phyloP scores from a whole-genome alignment of 2,113 vertebrate genomes.

The Plecturocebus donacophilus region DNA sequence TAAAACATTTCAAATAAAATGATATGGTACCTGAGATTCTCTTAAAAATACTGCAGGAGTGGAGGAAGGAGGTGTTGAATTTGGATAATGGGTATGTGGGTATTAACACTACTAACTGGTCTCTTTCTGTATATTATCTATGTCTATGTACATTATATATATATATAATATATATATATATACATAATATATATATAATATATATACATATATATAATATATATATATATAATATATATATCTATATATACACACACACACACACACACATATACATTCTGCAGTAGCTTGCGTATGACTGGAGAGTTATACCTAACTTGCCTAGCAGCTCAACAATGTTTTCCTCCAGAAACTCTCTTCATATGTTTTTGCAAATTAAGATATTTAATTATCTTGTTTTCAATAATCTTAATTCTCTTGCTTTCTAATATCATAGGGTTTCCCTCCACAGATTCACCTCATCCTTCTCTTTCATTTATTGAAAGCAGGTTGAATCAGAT shows the following conservation, averaged over 20 bases:
- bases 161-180: no score
- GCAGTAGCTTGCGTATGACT: background rate
- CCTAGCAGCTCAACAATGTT: background rate
- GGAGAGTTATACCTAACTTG: background rate
- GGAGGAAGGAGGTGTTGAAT: background rate
- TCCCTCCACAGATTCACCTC: background rate
- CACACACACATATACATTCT: background rate
- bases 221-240: no score
- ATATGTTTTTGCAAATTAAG: background rate
- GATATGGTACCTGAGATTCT: background rate
- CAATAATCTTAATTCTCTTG: background rate
- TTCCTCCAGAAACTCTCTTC: background rate
- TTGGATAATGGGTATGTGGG: background rate
- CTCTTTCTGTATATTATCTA: background rate
- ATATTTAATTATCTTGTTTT: slow-evolving; percentile 22
- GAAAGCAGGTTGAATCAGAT: background rate
- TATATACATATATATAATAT: no score
- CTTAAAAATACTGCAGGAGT: background rate
- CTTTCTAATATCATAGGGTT: background rate
- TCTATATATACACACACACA: background rate
- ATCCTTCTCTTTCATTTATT: background rate
- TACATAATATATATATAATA: no score
- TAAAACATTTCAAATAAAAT: background rate
- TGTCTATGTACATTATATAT: no score
- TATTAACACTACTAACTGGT: background rate